These are phyloP conservation scores for Zaprionus taronus DNA, from an alignment of 1,140 invertebrate genomes.

Conservation along the genomic window DNA sequence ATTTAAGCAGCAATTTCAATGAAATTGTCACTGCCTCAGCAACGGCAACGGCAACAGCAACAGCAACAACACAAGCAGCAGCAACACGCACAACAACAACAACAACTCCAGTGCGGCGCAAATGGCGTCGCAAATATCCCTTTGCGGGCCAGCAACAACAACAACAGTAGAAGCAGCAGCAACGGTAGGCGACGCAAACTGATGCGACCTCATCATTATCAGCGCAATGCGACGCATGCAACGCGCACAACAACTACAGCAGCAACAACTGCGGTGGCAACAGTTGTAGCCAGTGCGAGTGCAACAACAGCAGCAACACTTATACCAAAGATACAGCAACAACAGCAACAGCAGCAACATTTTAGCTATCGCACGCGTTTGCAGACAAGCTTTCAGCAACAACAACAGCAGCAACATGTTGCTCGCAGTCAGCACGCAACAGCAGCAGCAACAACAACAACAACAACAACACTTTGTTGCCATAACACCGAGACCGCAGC, in stretches of 20 bases:
- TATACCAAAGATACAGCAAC: conserved; percentile 68
- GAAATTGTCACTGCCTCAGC: conserved; percentile 77
- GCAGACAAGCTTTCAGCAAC: conserved; percentile 60
- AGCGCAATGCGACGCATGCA: conserved; percentile 70
- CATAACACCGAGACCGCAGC: conserved; percentile 62
- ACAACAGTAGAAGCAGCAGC: conserved; percentile 14
- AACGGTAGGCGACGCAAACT: conserved; percentile 60
- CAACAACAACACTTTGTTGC: conserved; percentile 61
- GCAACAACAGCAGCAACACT: conserved; percentile 54
- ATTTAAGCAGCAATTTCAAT: conserved; percentile 78
- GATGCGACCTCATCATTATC: conserved; percentile 54
- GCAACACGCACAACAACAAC: conserved; percentile 38
- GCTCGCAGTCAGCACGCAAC: conserved; percentile 45
- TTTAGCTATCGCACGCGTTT: conserved; percentile 57
- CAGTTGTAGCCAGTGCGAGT: conserved; percentile 49
- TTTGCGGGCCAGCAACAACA: conserved; percentile 22
- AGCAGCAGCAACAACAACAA: conserved; percentile 41
- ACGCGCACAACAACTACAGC: conserved; percentile 73
- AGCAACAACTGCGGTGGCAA: conserved; percentile 62
- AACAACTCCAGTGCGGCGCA: conserved; percentile 55
- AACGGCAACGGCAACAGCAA: conserved; percentile 49
- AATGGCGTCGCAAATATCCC: conserved; percentile 68
- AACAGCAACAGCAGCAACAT: conserved; percentile 59
- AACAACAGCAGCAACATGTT: conserved; percentile 61
- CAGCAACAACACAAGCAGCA: conserved; percentile 28